phyloP scores from a whole-genome alignment of 2,797 vertebrate genomes.

The Glossophaga mutica region DNA sequence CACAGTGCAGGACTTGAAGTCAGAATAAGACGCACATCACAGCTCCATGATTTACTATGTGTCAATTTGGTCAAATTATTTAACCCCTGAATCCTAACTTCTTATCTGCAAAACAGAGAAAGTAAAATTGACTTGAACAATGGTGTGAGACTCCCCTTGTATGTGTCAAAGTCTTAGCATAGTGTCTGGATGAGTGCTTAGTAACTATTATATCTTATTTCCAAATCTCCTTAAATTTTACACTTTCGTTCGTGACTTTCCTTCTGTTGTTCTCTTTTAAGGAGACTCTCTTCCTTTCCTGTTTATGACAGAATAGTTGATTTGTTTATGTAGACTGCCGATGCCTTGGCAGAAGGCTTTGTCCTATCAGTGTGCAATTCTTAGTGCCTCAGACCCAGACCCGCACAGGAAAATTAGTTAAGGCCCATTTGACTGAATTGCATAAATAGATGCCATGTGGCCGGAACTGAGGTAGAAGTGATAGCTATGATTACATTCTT shows the following conservation, averaged over 20 bases:
- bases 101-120: background rate
- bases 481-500: background rate
- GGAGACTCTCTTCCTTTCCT: background rate
- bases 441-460: background rate
- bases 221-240: background rate
- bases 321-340: background rate
- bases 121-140: background rate
- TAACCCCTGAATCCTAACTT: background rate
- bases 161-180: background rate
- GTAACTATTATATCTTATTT: background rate
- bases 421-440: background rate
- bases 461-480: background rate
- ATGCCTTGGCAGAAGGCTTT: background rate
- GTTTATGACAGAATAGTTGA: background rate
- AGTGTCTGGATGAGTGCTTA: background rate
- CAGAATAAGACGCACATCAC: background rate
- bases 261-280: background rate
- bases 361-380: background rate
- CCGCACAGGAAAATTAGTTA: background rate
- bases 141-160: background rate
- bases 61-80: background rate
- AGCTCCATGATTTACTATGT: background rate
- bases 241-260: background rate
- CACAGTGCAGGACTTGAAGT: background rate
- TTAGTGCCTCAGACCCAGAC: background rate